Evolutionary conservation across 1,140 invertebrate genomes (phyloP), one percentile per base, ranked within the genome.

Genomic region (Ceratitis capitata): DNA sequence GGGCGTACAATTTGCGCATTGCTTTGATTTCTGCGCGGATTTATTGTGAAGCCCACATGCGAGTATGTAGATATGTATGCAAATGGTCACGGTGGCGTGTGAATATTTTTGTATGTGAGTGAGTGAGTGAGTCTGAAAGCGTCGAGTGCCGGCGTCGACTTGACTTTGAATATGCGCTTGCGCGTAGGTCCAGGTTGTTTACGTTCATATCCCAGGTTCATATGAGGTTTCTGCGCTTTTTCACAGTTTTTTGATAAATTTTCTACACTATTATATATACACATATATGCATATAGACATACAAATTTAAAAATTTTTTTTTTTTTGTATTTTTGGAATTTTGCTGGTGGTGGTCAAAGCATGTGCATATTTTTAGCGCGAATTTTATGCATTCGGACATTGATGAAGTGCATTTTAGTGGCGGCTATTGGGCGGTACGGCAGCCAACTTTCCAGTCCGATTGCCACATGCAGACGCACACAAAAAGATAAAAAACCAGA

Each of bases 401-500:
- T 78, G 69, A 78, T 78, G 69, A 78, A 78, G 69, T 78, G 69
- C 69, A 78, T 23, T n/a, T n/a, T 78, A 23, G 32, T 45, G 69
- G 69, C 69, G 69, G 69, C 69, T 39, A 23, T 45, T 26, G 69
- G 69, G 19, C 69, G 69, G 32, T 7, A n/a, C 16, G 69, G 19
- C n/a, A 10, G 23, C n/a, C n/a, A n/a, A n/a, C 69, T 78, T 78
- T 78, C 32, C 39, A 39, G 6, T n/a, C 39, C 39, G 39, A 45
- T 45, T 78, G 19, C 9, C 14, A n/a, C n/a, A 32, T 23, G 69
- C 69, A 23, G 23, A 78, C n/a, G 69, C 69, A 78, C 39, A n/a
- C n/a, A n/a, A n/a, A n/a, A n/a, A n/a, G n/a, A n/a, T n/a, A 45
- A n/a, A 45, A 78, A 6, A 45, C 69, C 39, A 23, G n/a, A n/a